Base-by-base conservation (phyloP, 2,888 invertebrate genomes). In the Pegoplata infirma region DNA sequence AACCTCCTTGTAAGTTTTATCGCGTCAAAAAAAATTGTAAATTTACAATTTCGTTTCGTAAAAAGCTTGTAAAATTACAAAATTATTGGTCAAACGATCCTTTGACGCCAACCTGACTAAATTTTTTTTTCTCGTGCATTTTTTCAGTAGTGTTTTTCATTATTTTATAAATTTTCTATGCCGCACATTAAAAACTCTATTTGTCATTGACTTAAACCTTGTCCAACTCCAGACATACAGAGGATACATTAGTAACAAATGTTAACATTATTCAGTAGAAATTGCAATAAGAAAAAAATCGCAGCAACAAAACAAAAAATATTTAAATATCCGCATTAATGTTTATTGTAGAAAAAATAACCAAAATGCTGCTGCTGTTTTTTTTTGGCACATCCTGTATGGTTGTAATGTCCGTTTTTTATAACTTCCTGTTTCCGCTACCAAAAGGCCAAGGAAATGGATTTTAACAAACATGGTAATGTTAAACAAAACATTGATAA, bases 341-440 rank as follows among this genome's bases (percentile, higher is more conserved):
- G 25, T 63, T 56, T 55, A 28, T 17, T 40, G 21, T 19, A 32
- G 61, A 23, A 44, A 17, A 40, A 49, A 21, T n/a, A 40, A 40
- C 2, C 5, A 2, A 40, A 64, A 58, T 23, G 7, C 5, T 58
- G 16, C 14, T 44, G 44, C 46, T 21, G 28, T 36, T 21, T n/a
- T 61, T 64, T 74, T 55, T 47, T 61, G 64, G 55, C 28, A 74
- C 44, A 64, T 75, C 79, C 79, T 61, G 66, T 51, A 12, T 36
- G 71, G 61, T 36, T 74, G 74, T 51, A 67, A 67, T 75, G 66
- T 71, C 69, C 74, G 63, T 68, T 74, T 79, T 74, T 71, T 74
- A 71, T 71, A 74, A 71, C 74, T 71, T 75, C 79, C 79, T 55
- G 53, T 61, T 67, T 79, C 79, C 79, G 71, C 56, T 56, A 23